A percentile compares a stretch with the other conserved stretches of the same genome.
Conservation (phyloP, 1,140 invertebrate genomes). For the Macrobrachium rosenbergii region DNA sequence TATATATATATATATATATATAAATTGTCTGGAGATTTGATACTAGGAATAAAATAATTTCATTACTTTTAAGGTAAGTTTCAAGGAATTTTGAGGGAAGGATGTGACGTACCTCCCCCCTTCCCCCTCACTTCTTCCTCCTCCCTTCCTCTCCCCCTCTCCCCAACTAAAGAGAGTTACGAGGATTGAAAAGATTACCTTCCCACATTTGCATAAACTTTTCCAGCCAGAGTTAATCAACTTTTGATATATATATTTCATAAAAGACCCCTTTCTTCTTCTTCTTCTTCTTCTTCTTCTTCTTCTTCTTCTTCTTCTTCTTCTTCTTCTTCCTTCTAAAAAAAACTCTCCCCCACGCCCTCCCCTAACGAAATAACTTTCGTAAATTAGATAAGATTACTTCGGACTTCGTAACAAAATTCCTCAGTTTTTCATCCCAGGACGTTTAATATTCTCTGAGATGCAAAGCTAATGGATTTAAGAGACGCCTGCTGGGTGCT, state of each 20-base stretch:
- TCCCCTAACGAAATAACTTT: neutral
- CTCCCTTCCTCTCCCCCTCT: neutral
- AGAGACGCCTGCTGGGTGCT: too few relatives aligned
- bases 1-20: too few relatives aligned
- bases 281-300: neutral
- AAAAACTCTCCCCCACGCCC: neutral
- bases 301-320: neutral
- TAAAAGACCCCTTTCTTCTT: neutral
- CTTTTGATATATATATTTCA: slow-evolving; percentile 6
- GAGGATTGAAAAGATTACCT: neutral
- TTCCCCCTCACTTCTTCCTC: neutral
- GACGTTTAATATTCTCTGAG: too few relatives aligned
- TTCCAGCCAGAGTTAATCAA: neutral
- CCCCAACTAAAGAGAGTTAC: neutral
- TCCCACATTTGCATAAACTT: neutral
- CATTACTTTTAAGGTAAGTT: too few relatives aligned
- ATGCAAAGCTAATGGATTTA: too few relatives aligned
- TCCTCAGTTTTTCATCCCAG: too few relatives aligned
- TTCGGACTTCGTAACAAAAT: too few relatives aligned
- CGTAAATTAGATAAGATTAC: too few relatives aligned
- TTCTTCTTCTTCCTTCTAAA: neutral
- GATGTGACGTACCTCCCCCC: neutral
- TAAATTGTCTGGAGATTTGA: too few relatives aligned
- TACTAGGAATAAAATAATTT: too few relatives aligned
- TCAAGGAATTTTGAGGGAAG: too few relatives aligned